Base-by-base conservation (phyloP, 35 echinoderm and acorn worm genomes). In the Stichopus chloronotus region DNA sequence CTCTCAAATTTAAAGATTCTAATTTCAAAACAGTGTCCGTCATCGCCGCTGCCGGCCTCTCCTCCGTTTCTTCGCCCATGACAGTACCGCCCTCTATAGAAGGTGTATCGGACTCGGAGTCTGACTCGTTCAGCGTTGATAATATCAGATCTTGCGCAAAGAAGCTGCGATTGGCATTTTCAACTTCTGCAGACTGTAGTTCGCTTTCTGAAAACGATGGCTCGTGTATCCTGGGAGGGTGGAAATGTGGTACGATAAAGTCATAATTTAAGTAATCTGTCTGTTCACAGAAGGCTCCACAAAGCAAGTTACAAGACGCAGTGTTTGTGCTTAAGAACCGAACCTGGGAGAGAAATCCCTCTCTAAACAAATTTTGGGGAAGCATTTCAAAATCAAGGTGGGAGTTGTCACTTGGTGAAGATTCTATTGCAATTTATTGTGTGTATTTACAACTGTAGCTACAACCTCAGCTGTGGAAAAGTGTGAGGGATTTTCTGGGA, bases 81-180 rank as follows among this genome's bases (percentile, higher is more conserved):
- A 76, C 94, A 5, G 81, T 55, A 23, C 78, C 86, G 9, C 85
- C 94, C 22, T 92, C 92, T 79, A 94, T 68, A 10, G 81, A 94
- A 54, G 92, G 91, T 58, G 81, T 88, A 58, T 93, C 86, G 9
- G 92, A 95, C 8, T 98, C 97, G 76, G 91, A 91, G 60, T 95
- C 96, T 30, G 94, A 95, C 43, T 99, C 97, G 59, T 99, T 95
- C 68, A 99, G 94, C 22, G 97, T 99, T 78, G 97, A 99, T 25
- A 99, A 94, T 83, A 99, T 96, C 52, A 99, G 76, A 69, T 99
- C 97, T 86, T 99, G 97, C 80, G 96, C 91, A 92, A 99, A 99
- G 97, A 99, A 99, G 87, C 97, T 99, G 60, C 95, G 93, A 87
- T 99, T 95, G 25, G 97, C 97, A 63, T 96, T 94, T 77, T 99